phyloP scores from a whole-genome alignment of 1,140 invertebrate genomes.

The Phenacoccus solenopsis region DNA sequence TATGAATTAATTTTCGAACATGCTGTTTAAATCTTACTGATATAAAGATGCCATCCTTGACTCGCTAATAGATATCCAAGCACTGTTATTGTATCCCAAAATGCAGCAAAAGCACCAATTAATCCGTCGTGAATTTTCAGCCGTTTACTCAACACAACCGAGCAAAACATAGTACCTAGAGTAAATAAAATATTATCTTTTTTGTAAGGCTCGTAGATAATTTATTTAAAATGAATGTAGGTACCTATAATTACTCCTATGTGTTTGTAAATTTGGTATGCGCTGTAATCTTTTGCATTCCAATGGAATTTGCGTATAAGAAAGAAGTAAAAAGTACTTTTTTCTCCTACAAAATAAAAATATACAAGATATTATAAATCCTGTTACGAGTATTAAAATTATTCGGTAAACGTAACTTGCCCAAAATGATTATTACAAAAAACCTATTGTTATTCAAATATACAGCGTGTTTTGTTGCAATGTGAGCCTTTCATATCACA shows the following conservation, averaged over 20 bases:
- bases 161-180: conserved; percentile 5
- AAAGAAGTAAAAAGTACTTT: neutral
- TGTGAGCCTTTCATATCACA: no score
- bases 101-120: neutral
- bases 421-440: no score
- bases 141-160: neutral
- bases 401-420: no score
- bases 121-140: neutral
- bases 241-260: neutral
- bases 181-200: neutral
- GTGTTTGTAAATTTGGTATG: neutral
- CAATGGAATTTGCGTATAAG: neutral
- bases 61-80: neutral
- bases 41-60: neutral
- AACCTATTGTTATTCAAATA: no score
- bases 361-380: no score
- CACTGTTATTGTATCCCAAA: neutral
- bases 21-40: neutral
- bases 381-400: no score
- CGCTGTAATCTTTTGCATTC: neutral
- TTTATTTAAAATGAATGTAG: no score
- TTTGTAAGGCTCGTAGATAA: no score
- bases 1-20: no score
- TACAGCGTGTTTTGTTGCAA: no score
- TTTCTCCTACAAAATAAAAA: neutral